Conservation (phyloP, 2,888 invertebrate species). For the Eumacrocentrus americanus region DNA sequence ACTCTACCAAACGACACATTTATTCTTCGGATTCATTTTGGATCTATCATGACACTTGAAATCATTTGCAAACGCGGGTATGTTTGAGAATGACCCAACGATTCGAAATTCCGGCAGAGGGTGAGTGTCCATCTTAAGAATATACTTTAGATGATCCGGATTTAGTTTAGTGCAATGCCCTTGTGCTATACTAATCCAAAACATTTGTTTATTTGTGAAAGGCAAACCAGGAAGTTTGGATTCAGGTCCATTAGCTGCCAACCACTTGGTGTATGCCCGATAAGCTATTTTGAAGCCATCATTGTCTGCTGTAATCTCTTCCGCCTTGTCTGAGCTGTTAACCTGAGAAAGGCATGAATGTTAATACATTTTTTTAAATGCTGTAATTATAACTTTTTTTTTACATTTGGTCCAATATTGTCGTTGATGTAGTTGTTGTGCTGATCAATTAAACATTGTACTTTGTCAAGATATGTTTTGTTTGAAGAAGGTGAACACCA, state of each 20-base stretch:
- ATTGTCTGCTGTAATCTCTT: slow-evolving; percentile 19
- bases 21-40: slow-evolving; percentile 69
- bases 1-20: slow-evolving; percentile 72
- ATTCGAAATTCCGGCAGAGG: slow-evolving; percentile 72
- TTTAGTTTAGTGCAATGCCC: background rate
- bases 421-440: slow-evolving; percentile 89
- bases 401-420: slow-evolving; percentile 76
- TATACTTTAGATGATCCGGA: slow-evolving; percentile 63
- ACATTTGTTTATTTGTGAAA: slow-evolving; percentile 72
- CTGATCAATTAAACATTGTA: slow-evolving; percentile 91
- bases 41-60: slow-evolving; percentile 68
- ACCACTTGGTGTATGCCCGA: slow-evolving; percentile 65
- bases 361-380: background rate
- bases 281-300: slow-evolving; percentile 10
- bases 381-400: slow-evolving; percentile 62
- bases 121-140: slow-evolving; percentile 83
- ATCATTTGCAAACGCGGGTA: slow-evolving; percentile 68
- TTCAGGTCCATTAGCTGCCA: slow-evolving; percentile 70
- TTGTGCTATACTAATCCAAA: slow-evolving; percentile 66
- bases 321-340: background rate
- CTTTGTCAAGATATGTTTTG: slow-evolving; percentile 79
- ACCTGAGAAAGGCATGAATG: slow-evolving; percentile 12
- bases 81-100: slow-evolving; percentile 69
- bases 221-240: slow-evolving; percentile 73
- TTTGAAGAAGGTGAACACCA: slow-evolving; percentile 92